Conservation (phyloP, 2,888 invertebrate genomes). For the Osedax frankpressi region DNA sequence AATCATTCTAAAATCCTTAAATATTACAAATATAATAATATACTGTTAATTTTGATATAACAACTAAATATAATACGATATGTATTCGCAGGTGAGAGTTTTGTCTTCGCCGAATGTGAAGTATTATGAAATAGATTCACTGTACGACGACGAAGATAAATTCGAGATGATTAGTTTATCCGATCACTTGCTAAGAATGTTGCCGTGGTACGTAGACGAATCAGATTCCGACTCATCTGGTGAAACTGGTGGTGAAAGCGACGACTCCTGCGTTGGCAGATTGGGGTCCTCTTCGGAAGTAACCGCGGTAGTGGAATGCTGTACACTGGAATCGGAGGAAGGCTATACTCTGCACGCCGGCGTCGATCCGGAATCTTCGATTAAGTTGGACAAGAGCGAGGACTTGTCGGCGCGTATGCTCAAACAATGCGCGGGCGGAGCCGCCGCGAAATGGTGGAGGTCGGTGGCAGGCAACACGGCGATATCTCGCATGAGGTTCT, state of each 20-base stretch:
- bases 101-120: neutral
- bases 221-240: neutral
- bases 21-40: no score
- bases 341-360: neutral
- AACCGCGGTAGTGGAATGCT: neutral
- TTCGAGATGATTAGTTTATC: neutral
- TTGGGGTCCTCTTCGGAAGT: neutral
- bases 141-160: no score
- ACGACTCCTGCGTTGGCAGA: neutral
- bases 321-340: neutral
- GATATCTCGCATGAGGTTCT: neutral
- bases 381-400: neutral
- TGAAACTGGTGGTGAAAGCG: no score
- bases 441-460: neutral
- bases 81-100: neutral
- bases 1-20: no score
- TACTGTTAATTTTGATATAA: no score
- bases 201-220: neutral
- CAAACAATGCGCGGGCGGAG: neutral
- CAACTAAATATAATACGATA: no score
- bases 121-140: no score
- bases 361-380: neutral
- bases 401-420: neutral
- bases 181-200: neutral
- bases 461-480: neutral